Evolutionary conservation across 2,113 vertebrate genomes (phyloP).

Genomic region (Hippocampus barbouri): DNA sequence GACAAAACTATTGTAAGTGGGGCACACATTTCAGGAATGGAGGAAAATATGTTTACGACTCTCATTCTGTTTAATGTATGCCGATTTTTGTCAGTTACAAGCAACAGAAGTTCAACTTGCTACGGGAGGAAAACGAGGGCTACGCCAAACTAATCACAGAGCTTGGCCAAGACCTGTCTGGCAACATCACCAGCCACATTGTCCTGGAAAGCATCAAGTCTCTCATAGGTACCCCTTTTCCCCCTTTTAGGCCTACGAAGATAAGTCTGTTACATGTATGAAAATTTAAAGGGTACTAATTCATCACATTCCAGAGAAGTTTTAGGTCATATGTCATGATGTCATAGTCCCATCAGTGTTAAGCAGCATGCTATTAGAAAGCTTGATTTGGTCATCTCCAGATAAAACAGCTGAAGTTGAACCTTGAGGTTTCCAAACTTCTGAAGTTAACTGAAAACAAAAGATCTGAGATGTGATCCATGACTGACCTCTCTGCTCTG

Average conservation of each 20-base stretch:
- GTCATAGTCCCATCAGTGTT: no score
- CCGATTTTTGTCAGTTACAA: constrained; percentile 81
- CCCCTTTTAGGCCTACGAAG: background rate
- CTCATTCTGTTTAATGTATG: background rate
- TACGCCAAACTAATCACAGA: constrained; percentile 97
- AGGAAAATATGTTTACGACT: background rate
- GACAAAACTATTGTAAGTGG: constrained; percentile 97
- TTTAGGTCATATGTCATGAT: background rate
- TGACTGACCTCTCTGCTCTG: no score
- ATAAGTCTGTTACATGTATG: background rate
- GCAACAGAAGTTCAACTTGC: constrained; percentile 98
- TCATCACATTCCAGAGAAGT: background rate
- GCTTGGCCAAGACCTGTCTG: constrained; percentile 93
- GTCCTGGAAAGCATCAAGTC: constrained; percentile 98
- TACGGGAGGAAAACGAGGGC: constrained; percentile 97
- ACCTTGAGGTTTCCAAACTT: no score
- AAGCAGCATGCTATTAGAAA: no score
- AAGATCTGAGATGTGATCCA: no score
- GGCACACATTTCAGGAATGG: background rate
- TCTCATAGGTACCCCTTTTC: constrained; percentile 85
- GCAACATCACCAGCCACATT: constrained; percentile 89
- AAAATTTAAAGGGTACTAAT: background rate
- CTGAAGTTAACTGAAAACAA: no score
- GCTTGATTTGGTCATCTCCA: no score
- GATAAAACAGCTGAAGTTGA: no score